These are phyloP conservation scores for Gibbula magus DNA, from an alignment of 2,888 invertebrate genomes.

Conservation along the genomic window DNA sequence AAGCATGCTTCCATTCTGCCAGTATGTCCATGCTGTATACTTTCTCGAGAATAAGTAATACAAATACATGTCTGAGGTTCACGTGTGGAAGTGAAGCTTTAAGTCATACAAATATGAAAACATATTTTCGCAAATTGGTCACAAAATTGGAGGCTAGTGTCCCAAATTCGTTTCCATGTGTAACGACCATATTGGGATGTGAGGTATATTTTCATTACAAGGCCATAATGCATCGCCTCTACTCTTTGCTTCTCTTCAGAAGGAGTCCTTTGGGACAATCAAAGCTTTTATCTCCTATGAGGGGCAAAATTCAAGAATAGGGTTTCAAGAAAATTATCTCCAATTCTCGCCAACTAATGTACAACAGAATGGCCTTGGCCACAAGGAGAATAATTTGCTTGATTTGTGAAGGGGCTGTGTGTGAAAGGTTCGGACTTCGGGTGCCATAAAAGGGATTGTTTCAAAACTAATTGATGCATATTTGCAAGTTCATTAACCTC, in stretches of 20 bases:
- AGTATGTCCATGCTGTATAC: no score
- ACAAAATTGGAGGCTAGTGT: no score
- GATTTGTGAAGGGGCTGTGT: neutral
- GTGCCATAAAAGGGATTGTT: neutral
- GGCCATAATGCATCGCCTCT: neutral
- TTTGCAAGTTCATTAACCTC: neutral
- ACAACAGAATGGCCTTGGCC: neutral
- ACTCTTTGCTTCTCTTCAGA: neutral
- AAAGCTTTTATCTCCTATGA: neutral
- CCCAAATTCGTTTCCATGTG: no score
- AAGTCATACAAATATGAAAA: no score
- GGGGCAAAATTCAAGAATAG: neutral
- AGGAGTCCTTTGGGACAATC: neutral
- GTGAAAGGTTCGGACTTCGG: neutral
- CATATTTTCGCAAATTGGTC: no score
- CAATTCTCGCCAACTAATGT: neutral
- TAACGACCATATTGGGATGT: neutral
- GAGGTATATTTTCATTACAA: neutral
- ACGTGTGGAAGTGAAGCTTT: no score
- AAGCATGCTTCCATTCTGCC: no score
- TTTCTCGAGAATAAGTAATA: no score
- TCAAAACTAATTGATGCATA: neutral
- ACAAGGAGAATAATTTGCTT: neutral
- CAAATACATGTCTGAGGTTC: no score
- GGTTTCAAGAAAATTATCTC: neutral